Percentiles rank a stretch among this genome's conserved stretches.
phyloP scores from a whole-genome alignment of 1,140 invertebrate species.

The Condylostylus longicornis region DNA sequence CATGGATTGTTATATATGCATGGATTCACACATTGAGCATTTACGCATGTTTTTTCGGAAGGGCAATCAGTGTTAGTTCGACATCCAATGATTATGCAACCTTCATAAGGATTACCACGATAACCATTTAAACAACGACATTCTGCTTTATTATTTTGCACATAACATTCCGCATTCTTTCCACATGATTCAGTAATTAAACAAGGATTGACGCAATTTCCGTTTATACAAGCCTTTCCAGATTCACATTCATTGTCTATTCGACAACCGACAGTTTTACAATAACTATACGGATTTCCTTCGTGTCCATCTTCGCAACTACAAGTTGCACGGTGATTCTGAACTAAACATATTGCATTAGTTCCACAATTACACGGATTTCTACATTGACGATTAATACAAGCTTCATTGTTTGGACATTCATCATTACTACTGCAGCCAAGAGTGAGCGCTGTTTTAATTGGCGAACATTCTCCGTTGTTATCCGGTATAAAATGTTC shows the following conservation, averaged over 20 bases:
- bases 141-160: constrained; percentile 53
- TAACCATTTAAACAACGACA: constrained; percentile 69
- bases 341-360: constrained; percentile 66
- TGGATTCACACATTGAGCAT: constrained; percentile 72
- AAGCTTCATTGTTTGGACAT: constrained; percentile 60
- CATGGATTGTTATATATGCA: constrained; percentile 67
- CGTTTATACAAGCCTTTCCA: constrained; percentile 66
- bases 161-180: constrained; percentile 67
- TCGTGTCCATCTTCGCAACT: constrained; percentile 67
- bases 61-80: constrained; percentile 78
- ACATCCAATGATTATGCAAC: constrained; percentile 71
- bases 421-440: constrained; percentile 66
- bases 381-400: constrained; percentile 68
- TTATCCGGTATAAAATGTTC: constrained; percentile 65
- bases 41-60: constrained; percentile 59
- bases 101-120: constrained; percentile 59
- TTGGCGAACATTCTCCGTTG: constrained; percentile 55
- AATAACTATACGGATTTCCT: constrained; percentile 68
- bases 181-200: constrained; percentile 64
- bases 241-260: constrained; percentile 63
- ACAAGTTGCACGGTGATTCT: constrained; percentile 72
- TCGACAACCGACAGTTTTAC: constrained; percentile 61
- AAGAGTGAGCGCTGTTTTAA: constrained; percentile 46
- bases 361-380: constrained; percentile 77
- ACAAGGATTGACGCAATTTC: constrained; percentile 72